Conservation (phyloP, 2,888 invertebrate species). For the Yponomeuta plumbellus region DNA sequence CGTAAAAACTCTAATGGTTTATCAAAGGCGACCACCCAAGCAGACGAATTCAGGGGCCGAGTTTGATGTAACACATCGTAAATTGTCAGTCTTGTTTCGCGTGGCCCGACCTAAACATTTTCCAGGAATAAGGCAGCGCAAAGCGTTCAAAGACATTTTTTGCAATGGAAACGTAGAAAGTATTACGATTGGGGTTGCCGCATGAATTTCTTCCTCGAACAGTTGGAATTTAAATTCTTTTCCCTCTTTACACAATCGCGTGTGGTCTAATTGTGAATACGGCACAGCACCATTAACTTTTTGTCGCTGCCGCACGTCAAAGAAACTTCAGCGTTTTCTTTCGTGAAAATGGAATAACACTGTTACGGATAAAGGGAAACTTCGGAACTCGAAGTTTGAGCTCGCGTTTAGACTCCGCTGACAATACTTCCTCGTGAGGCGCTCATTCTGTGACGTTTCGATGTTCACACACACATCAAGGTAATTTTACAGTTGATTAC, state of each 20-base stretch:
- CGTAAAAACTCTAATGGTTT: conserved; percentile 62
- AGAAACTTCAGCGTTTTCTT: conserved; percentile 41
- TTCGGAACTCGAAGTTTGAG: conserved; percentile 36
- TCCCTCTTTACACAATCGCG: conserved; percentile 62
- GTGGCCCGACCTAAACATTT: conserved; percentile 46
- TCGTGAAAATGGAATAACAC: conserved; percentile 47
- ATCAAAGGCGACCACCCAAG: conserved; percentile 66
- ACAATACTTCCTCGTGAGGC: no score
- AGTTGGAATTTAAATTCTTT: conserved; percentile 66
- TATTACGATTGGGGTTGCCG: conserved; percentile 50
- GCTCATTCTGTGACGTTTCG: no score
- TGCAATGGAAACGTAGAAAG: conserved; percentile 59
- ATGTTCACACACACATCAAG: no score
- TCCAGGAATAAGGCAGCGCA: conserved; percentile 60
- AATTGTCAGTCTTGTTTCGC: conserved; percentile 56
- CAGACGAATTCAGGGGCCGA: conserved; percentile 57
- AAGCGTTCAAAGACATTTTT: conserved; percentile 66
- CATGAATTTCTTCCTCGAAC: conserved; percentile 67
- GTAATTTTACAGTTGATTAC: no score
- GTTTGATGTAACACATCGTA: conserved; percentile 63
- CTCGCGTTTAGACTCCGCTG: no score
- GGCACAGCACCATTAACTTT: conserved; percentile 43
- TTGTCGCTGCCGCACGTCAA: conserved; percentile 27
- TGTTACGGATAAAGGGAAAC: conserved; percentile 50
- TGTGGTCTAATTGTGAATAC: conserved; percentile 71